Conservation (phyloP, 2,888 invertebrate species). For the Kryphioiulus occultus region DNA sequence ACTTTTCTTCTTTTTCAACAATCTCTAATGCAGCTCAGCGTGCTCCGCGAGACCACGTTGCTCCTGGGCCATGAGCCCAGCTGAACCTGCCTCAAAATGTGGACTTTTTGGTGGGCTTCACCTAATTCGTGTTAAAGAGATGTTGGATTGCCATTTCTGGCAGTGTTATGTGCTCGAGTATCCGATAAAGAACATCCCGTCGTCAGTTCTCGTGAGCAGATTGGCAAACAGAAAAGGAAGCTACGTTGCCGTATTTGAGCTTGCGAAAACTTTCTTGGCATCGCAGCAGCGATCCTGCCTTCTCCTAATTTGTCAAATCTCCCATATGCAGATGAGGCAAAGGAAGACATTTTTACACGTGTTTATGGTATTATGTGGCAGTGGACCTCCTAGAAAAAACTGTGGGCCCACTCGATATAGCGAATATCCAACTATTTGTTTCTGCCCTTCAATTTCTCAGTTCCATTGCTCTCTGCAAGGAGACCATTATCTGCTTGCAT, state of each 20-base stretch:
- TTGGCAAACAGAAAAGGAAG: constrained; percentile 8
- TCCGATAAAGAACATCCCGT: constrained; percentile 1
- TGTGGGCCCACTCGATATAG: constrained; percentile 24
- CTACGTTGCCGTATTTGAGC: constrained; percentile 32
- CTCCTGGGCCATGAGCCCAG: background rate
- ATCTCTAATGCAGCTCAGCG: constrained; percentile 33
- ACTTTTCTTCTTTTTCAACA: constrained; percentile 28
- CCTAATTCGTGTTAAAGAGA: background rate
- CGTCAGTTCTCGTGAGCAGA: background rate
- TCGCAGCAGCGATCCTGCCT: constrained; percentile 32
- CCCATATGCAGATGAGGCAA: constrained; percentile 36
- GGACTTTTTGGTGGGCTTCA: constrained; percentile 5
- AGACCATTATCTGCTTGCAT: background rate
- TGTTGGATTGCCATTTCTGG: background rate
- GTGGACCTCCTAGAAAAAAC: constrained; percentile 28
- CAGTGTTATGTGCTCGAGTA: background rate
- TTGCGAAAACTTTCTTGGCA: constrained; percentile 16
- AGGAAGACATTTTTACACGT: constrained; percentile 32
- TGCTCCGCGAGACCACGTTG: background rate
- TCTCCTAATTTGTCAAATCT: constrained; percentile 39
- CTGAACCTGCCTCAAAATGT: background rate
- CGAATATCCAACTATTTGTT: constrained; percentile 32
- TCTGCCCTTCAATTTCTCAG: constrained; percentile 12
- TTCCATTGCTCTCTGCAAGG: constrained; percentile 22
- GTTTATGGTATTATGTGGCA: constrained; percentile 39